These are phyloP conservation scores for Trachurus trachurus DNA, from an alignment of 2,797 vertebrate species.

Conservation along the genomic window DNA sequence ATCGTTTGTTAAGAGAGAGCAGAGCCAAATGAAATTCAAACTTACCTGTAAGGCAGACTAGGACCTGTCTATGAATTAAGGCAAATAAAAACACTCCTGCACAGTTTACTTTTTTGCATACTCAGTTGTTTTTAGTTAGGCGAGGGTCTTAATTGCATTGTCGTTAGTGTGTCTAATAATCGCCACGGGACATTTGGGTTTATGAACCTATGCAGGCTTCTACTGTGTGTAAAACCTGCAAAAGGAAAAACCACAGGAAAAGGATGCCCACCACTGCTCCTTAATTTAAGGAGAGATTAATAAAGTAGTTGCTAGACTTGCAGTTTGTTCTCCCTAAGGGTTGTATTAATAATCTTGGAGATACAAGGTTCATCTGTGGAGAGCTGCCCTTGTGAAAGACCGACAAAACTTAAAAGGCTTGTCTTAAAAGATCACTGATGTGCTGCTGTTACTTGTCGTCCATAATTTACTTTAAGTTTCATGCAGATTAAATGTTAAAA, in stretches of 20 bases:
- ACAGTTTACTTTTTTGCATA: constrained; percentile 83
- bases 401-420: constrained; percentile 82
- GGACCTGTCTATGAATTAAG: constrained; percentile 73
- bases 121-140: constrained; percentile 82
- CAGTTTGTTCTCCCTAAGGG: constrained; percentile 86
- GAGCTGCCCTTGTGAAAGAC: constrained; percentile 81
- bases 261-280: constrained; percentile 80
- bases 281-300: constrained; percentile 84
- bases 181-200: constrained; percentile 84
- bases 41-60: constrained; percentile 83
- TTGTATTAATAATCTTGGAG: constrained; percentile 84
- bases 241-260: constrained; percentile 78
- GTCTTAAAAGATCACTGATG: constrained; percentile 84
- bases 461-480: constrained; percentile 83
- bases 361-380: constrained; percentile 83
- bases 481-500: constrained; percentile 78
- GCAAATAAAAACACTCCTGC: constrained; percentile 81
- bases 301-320: constrained; percentile 87
- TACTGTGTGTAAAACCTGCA: constrained; percentile 77
- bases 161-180: constrained; percentile 84
- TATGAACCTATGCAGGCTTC: constrained; percentile 73
- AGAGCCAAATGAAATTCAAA: constrained; percentile 83
- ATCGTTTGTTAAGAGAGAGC: constrained; percentile 66
- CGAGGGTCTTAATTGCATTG: constrained; percentile 82
- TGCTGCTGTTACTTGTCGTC: constrained; percentile 81